A percentile compares a stretch with the other conserved stretches of the same genome.
phyloP scores from a whole-genome alignment of 2,888 invertebrate genomes.

The Seira sanloemensis region DNA sequence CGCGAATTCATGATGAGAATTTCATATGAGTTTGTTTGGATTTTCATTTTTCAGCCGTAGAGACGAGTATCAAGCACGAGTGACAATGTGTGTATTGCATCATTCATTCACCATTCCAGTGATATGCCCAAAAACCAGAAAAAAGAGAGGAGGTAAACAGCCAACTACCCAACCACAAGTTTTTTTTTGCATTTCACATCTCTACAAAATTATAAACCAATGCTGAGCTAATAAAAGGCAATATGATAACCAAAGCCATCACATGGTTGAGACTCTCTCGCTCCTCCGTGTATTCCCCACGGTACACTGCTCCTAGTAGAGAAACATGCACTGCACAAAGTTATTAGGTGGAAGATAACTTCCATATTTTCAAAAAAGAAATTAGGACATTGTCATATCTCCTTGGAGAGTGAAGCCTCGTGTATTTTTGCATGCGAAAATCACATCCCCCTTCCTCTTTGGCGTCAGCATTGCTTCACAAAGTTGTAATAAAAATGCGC shows the following conservation, averaged over 20 bases:
- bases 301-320: neutral
- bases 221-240: neutral
- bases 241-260: neutral
- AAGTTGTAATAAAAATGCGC: neutral
- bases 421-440: neutral
- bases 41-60: neutral
- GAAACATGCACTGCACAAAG: conserved; percentile 7
- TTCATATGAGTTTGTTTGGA: neutral
- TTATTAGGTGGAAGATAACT: neutral
- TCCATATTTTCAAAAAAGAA: conserved; percentile 14
- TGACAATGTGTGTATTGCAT: conserved; percentile 40
- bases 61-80: conserved; percentile 45
- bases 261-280: no score
- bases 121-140: neutral
- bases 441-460: neutral
- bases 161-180: neutral
- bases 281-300: conserved; percentile 7
- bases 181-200: conserved; percentile 10
- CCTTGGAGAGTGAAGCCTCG: neutral
- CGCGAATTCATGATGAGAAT: conserved; percentile 12
- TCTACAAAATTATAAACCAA: conserved; percentile 6
- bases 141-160: neutral
- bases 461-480: neutral
- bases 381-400: conserved; percentile 13
- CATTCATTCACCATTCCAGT: neutral